A percentile compares a stretch with the other conserved stretches of the same genome.
These are phyloP conservation scores for Ips nitidus DNA, from an alignment of 1,140 invertebrate species.

Conservation along the genomic window DNA sequence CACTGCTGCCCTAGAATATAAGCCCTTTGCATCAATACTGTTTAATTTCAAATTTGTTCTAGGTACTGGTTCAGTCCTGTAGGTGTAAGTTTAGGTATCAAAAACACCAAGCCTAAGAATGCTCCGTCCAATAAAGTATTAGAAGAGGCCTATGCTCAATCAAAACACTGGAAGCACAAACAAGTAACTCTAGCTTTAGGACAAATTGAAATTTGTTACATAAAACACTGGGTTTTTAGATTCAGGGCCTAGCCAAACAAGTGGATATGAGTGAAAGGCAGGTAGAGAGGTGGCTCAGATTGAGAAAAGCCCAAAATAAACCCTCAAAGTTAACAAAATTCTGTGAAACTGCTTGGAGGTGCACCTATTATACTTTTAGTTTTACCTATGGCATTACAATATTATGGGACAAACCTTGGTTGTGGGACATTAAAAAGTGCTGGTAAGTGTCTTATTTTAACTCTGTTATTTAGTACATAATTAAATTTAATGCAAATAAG, in stretches of 20 bases:
- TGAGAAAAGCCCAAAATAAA: slow-evolving; percentile 78
- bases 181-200: slow-evolving; percentile 56
- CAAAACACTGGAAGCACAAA: slow-evolving; percentile 71
- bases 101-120: slow-evolving; percentile 72
- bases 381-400: slow-evolving; percentile 79
- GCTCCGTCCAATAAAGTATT: slow-evolving; percentile 68
- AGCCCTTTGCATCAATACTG: background rate
- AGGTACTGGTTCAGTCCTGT: slow-evolving; percentile 78
- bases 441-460: slow-evolving; percentile 65
- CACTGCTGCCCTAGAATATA: slow-evolving; percentile 1
- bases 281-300: slow-evolving; percentile 87
- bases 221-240: slow-evolving; percentile 52
- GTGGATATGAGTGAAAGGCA: slow-evolving; percentile 79
- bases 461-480: background rate
- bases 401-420: slow-evolving; percentile 92
- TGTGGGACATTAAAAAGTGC: slow-evolving; percentile 91
- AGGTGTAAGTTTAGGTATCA: slow-evolving; percentile 75
- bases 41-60: slow-evolving; percentile 16
- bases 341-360: slow-evolving; percentile 89
- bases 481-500: no score
- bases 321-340: slow-evolving; percentile 90
- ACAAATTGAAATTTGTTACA: background rate
- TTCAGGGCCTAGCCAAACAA: slow-evolving; percentile 79
- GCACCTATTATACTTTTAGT: slow-evolving; percentile 80
- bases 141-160: slow-evolving; percentile 70